These are phyloP conservation scores for Hippocampus mohnikei DNA, from an alignment of 2,113 vertebrate genomes.

Conservation along the genomic window DNA sequence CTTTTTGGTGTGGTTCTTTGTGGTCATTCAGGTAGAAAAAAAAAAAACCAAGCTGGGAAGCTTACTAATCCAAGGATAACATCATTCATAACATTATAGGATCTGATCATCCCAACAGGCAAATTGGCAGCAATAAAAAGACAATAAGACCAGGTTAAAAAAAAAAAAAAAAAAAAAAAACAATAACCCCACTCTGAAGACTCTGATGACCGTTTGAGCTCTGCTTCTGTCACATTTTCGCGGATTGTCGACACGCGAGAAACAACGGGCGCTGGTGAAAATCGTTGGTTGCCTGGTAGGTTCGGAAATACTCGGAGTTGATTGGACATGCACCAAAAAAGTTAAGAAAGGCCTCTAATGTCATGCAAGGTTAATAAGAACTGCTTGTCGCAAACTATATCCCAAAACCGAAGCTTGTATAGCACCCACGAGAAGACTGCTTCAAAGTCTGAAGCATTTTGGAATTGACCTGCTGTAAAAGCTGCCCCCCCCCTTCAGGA, in stretches of 20 bases:
- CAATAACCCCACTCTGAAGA: constrained; percentile 34
- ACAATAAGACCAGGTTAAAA: constrained; percentile 46
- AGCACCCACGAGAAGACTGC: constrained; percentile 25
- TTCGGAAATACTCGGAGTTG: constrained; percentile 15
- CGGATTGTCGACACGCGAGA: constrained; percentile 59
- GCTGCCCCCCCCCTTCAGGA: constrained; percentile 17
- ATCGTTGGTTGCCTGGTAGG: constrained; percentile 23
- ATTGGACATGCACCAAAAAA: constrained; percentile 43
- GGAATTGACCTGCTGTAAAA: constrained; percentile 52
- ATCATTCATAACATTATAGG: constrained; percentile 23
- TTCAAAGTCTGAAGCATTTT: constrained; percentile 42
- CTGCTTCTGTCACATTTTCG: constrained; percentile 42
- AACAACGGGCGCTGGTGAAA: constrained; percentile 24
- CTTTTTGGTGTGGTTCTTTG: constrained; percentile 19
- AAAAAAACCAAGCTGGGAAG: constrained; percentile 30
- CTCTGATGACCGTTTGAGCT: constrained; percentile 55
- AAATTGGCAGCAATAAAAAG: constrained; percentile 42
- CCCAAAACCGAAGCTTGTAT: constrained; percentile 35
- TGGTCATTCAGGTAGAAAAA: constrained; percentile 47
- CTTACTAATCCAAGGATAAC: constrained; percentile 34
- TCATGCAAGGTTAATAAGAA: constrained; percentile 55
- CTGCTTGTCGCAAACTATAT: constrained; percentile 35
- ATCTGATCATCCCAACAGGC: constrained; percentile 21
- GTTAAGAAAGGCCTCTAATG: constrained; percentile 10
- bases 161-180: constrained; percentile 53